Conservation (phyloP, 2,797 vertebrate genomes). For the Pseudomugil tenellus region DNA sequence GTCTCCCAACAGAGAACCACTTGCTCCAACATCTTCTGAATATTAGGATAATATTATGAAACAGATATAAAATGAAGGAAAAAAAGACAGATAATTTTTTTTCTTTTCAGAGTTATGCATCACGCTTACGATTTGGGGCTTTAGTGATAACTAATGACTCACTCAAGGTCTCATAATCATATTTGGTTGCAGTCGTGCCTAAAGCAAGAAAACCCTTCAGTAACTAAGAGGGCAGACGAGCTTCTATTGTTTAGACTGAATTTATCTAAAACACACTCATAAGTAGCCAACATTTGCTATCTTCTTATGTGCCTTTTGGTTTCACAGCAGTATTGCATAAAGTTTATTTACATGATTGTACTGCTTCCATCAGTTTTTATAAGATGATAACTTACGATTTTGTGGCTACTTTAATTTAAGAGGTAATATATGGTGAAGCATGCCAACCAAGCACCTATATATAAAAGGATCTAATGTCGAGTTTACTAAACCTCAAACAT, state of each 20-base stretch:
- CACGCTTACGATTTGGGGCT: neutral
- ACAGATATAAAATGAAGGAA: neutral
- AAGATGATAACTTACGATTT: no score
- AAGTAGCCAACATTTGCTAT: neutral
- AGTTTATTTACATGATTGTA: conserved; percentile 4
- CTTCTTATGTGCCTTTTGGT: neutral
- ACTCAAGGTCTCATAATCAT: conserved; percentile 18
- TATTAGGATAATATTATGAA: neutral
- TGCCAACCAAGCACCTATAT: no score
- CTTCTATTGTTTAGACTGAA: conserved; percentile 20
- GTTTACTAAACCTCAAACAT: no score
- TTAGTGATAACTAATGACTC: conserved; percentile 29
- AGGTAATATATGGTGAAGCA: no score
- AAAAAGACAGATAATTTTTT: neutral
- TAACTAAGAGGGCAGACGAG: conserved; percentile 14
- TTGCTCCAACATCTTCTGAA: neutral
- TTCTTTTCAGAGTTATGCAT: neutral
- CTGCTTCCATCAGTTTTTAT: neutral
- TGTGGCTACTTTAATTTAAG: no score
- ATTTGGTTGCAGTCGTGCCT: neutral
- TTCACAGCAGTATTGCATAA: neutral
- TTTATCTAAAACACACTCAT: neutral
- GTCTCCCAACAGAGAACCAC: neutral
- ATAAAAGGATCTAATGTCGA: no score
- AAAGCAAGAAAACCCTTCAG: neutral